Evolutionary conservation across 2,113 vertebrate genomes (phyloP), one percentile per base, ranked within the genome.

Genomic region (Ictidomys tridecemlineatus): DNA sequence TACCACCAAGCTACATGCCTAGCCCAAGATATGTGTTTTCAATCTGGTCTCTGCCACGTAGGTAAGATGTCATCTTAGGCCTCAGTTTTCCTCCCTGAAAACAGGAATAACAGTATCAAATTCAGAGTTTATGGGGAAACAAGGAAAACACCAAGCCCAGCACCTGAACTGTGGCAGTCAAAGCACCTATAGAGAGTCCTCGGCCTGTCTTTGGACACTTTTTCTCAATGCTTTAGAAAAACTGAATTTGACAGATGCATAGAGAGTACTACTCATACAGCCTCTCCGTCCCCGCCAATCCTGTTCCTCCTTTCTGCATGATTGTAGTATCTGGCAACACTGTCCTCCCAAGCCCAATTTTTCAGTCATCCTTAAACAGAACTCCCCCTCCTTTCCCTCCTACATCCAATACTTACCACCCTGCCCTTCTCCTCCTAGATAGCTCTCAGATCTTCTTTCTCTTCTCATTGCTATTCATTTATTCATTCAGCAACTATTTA

Each of bases 281-380:
- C 26, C 82, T 45, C 14, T 18, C 67, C 53, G 34, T 76, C 39
- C 22, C 56, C 30, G 11, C 67, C 51, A n/a, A 26, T 4, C 42
- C 83, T 37, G 1, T 13, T 17, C 45, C 85, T 82, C 32, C 45
- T 67, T 37, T 65, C 91, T 79, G 34, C 58, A 77, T 63, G 61
- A 45, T 39, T 69, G 86, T 39, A 30, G 56, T 37, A 69, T 84
- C 67, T 96, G 91, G 86, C 88, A 48, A 6, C 26, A 22, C 56
- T 37, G 56, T 42, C 85, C n/a, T 70, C 82, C 26, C 53, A 48
- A 92, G 67, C 67, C 79, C 73, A n/a, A 0, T 92, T 86, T 80
- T 84, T 80, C 86, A 69, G 34, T 84, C 79, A 58, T 45, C 86
- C 70, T 96, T 93, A 24, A 84, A 90, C 67, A 77, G 56, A 70